Conservation (phyloP, 2,888 invertebrate genomes). For the Girardia tigrina region DNA sequence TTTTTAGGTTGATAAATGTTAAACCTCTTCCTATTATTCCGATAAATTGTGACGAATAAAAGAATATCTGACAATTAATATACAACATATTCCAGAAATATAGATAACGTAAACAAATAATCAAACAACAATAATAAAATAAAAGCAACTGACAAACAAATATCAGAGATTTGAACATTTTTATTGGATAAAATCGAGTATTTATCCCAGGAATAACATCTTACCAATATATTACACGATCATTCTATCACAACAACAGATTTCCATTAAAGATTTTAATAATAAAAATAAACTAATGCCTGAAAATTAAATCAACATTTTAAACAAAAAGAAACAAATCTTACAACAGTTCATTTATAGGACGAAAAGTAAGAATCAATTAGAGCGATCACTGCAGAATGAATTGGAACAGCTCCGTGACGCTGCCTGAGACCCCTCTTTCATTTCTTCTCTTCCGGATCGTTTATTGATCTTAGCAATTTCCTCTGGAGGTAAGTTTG, state of each 20-base stretch:
- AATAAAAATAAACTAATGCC: not conserved
- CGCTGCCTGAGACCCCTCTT: not conserved
- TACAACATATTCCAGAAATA: too few relatives aligned
- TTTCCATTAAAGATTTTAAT: not conserved
- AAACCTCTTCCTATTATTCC: too few relatives aligned
- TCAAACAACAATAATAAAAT: too few relatives aligned
- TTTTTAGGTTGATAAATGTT: too few relatives aligned
- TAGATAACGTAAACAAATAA: too few relatives aligned
- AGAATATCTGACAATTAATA: too few relatives aligned
- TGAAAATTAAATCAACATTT: not conserved
- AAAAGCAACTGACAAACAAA: too few relatives aligned
- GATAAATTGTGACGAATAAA: too few relatives aligned
- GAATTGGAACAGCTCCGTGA: conserved; percentile 7
- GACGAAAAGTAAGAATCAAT: not conserved
- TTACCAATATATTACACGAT: conserved; percentile 6
- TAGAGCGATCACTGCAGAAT: not conserved
- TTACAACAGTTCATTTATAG: not conserved
- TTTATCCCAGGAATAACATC: not conserved
- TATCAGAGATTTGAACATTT: conserved; percentile 2
- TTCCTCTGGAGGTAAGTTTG: conserved; percentile 36
- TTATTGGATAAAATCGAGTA: conserved; percentile 10
- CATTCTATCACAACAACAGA: not conserved
- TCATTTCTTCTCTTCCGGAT: not conserved
- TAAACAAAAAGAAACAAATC: not conserved
- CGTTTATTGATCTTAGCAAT: not conserved